Evolutionary conservation across 2,888 invertebrate species (phyloP).

Genomic region (Iselma pallidipennis): DNA sequence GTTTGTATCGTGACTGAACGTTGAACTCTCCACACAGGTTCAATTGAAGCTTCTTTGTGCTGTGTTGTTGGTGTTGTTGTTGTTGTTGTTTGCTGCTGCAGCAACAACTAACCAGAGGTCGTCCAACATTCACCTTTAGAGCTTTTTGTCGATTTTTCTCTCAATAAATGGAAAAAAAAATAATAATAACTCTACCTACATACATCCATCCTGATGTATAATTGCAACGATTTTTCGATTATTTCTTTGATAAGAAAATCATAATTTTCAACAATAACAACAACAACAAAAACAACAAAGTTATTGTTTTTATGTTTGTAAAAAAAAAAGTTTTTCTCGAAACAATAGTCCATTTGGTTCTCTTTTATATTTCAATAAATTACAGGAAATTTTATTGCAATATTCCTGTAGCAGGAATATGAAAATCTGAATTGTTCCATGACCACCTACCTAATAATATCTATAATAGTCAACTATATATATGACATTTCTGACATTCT

Average conservation of each 20-base stretch:
- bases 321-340: background rate
- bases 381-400: background rate
- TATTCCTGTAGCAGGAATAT: background rate
- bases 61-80: background rate
- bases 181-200: no score
- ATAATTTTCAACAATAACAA: no score
- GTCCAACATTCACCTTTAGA: background rate
- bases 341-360: no score
- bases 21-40: slow-evolving; percentile 21
- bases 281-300: no score
- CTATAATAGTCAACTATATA: no score
- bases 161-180: no score
- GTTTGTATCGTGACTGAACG: slow-evolving; percentile 23
- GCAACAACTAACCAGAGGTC: slow-evolving; percentile 13
- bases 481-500: slow-evolving; percentile 25
- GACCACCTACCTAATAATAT: background rate
- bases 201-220: no score
- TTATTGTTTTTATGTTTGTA: no score
- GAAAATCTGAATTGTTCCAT: background rate
- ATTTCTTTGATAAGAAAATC: no score
- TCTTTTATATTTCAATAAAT: no score
- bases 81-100: background rate
- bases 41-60: slow-evolving; percentile 17
- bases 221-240: no score
- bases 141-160: no score